Base-by-base conservation (phyloP, 1,140 invertebrate genomes). In the Diachasma alloeum region DNA sequence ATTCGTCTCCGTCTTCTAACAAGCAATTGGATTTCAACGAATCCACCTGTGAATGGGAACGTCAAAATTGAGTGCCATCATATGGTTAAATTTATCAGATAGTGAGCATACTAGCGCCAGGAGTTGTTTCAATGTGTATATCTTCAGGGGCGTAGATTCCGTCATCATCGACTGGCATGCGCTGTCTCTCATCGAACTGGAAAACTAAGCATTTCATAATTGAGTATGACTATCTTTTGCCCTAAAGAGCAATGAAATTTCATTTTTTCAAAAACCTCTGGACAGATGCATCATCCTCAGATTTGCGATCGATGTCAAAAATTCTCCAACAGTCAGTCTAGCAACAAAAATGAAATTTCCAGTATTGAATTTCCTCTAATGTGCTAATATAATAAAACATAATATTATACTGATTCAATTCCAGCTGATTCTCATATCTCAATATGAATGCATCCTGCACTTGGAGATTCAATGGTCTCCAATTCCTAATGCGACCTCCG, bases 211-310 rank as follows among this genome's bases (percentile, higher is more conserved):
- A 46, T 71, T 44, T 71, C 46, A 71, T 42, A 42, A 71, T 17
- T 44, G 11, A 71, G 39, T 39, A 71, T 44, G n/a, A 5, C 37
- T 19, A 42, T 42, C 4, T 71, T 42, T 36, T 22, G 13, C 22
- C 5, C 2, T 4, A 22, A 10, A 15, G 4, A 67, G 15, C 31
- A 69, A 69, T 9, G 2, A 17, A 31, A 69, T 69, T 69, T 6
- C 24, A 36, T 6, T 69, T 69, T 69, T 69, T 42, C 37, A 48
- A 53, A 19, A 71, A 71, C 70, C 44, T 72, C 70, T 48, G 4
- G 70, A 46, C 36, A 72, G 70, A 72, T 72, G 70, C 44, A 72
- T 72, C 36, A 17, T 72, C 53, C 70, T 48, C 24, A 72, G 44
- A 72, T 72, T 72, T 1, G 4, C 19, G 24, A 72, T 53, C 10